Percentiles rank a stretch among this genome's conserved stretches.
phyloP scores from a whole-genome alignment of 2,797 vertebrate genomes.

The Thamnophis elegans region DNA sequence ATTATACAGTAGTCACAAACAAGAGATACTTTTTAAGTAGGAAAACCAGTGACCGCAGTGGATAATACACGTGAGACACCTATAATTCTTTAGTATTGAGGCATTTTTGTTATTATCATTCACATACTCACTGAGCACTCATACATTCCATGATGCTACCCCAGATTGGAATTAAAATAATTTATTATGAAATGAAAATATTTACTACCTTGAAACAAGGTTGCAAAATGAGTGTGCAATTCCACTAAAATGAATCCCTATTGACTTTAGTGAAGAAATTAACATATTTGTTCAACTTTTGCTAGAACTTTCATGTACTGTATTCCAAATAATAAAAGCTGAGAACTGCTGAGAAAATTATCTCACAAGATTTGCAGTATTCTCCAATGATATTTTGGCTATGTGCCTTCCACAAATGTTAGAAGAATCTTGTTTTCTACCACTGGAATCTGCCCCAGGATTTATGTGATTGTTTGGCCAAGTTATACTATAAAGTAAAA shows the following conservation, averaged over 20 bases:
- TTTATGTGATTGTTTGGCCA: not conserved
- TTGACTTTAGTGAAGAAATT: not conserved
- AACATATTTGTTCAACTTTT: not conserved
- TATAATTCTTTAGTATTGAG: not conserved
- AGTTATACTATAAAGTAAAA: not conserved
- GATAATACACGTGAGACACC: not conserved
- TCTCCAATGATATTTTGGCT: not conserved
- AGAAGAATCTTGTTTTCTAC: not conserved
- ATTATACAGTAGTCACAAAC: not conserved
- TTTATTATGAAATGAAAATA: no score
- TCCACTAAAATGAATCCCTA: not conserved
- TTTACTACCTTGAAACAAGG: not conserved
- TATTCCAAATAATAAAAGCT: no score
- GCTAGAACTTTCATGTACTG: not conserved
- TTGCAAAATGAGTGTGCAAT: not conserved
- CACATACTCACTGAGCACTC: not conserved
- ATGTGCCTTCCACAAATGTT: not conserved
- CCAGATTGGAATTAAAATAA: not conserved
- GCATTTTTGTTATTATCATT: not conserved
- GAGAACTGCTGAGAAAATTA: no score
- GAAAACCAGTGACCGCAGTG: not conserved
- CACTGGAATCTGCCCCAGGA: not conserved
- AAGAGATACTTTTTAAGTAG: not conserved
- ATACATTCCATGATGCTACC: not conserved
- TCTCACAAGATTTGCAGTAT: not conserved